Evolutionary conservation across 2,797 vertebrate genomes (phyloP), one percentile per base, ranked within the genome.

Genomic region (Pipistrellus pygmaeus): DNA sequence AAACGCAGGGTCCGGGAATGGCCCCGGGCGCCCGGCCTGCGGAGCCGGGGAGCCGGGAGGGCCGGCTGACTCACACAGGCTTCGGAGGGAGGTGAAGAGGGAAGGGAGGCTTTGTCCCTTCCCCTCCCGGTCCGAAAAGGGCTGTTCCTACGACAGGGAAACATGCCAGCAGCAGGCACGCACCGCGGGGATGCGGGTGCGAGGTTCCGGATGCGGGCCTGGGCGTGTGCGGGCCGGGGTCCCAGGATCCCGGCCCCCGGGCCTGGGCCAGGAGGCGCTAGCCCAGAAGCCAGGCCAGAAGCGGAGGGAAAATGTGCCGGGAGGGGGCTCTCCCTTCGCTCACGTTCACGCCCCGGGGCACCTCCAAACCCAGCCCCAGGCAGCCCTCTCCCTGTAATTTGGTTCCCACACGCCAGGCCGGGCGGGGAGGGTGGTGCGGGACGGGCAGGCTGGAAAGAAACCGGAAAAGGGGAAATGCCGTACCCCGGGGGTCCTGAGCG

Each of bases 31-130:
- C 51, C 51, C 51, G 5, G 51, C 51, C 51, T 18, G 3, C 51
- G 51, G 51, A 51, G 48, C 48, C 48, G 48, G 15, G 51, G 15
- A 51, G 51, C 51, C 15, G 51, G 51, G 57, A 8, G 8, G 84
- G 69, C 53, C 44, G 2, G 62, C 83, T 75, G 66, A 78, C 77
- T 86, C 75, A 73, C 77, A 84, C 44, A 2, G 57, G 80, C 66
- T 94, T 89, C 71, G 76, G 20, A 86, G 88, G 94, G 82, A 85
- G 76, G 78, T 91, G 85, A 89, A 68, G 87, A 46, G 64, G 21
- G 60, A 77, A 66, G 41, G 51, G 30, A 15, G 60, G 60, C 85
- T 89, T 91, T 82, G 11, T 44, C 88, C 87, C 68, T 90, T 84
- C 68, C 85, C 10, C 10, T 57, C 35, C 60, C 3, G 46, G 90